Conservation (phyloP, 2,113 vertebrate genomes). For the Corythaixoides concolor region DNA sequence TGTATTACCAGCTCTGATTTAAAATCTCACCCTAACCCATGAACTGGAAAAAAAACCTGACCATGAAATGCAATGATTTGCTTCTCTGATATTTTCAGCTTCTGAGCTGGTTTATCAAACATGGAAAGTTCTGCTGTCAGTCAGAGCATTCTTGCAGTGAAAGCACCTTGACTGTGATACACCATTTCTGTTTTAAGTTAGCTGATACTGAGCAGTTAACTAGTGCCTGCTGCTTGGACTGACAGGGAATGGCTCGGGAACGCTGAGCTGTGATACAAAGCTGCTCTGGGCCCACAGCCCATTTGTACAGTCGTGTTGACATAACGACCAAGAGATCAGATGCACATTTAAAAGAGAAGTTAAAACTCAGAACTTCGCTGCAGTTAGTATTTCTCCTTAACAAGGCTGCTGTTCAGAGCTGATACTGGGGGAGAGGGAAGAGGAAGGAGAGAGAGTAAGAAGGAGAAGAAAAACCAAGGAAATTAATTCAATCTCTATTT, state of each 20-base stretch:
- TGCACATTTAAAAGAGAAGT: neutral
- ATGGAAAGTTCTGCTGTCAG: neutral
- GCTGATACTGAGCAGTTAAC: neutral
- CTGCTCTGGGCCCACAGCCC: neutral
- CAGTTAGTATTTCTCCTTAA: neutral
- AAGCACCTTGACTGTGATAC: neutral
- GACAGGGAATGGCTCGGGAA: neutral
- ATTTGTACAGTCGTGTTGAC: neutral
- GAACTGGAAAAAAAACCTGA: neutral
- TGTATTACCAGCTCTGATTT: neutral
- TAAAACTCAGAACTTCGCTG: neutral
- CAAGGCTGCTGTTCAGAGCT: neutral
- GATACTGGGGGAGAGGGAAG: neutral
- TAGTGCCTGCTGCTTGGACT: neutral
- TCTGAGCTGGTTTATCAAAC: neutral
- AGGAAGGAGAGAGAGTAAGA: neutral
- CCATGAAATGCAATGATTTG: neutral
- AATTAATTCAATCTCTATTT: neutral
- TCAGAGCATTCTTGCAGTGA: neutral
- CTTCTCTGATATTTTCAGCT: neutral
- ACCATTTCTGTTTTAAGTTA: neutral
- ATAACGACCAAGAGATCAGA: neutral
- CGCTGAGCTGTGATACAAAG: neutral
- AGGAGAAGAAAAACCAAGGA: neutral
- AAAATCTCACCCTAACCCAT: neutral